phyloP scores from a whole-genome alignment of 2,797 vertebrate species.

The Rhinella marina region DNA sequence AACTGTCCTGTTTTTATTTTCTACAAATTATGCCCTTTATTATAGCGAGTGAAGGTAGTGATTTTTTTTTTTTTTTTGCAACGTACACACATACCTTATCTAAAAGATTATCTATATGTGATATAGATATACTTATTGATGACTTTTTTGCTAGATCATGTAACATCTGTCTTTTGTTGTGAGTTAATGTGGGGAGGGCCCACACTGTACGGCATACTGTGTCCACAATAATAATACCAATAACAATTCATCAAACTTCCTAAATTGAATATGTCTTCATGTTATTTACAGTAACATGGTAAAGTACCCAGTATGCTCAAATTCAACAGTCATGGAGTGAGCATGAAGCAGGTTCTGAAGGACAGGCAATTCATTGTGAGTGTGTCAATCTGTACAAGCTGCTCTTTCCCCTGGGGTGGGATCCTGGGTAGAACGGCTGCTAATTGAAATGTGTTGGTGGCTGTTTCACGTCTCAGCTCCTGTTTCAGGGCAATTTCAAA shows the following conservation, averaged over 20 bases:
- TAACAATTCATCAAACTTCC: background rate
- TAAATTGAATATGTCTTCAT: background rate
- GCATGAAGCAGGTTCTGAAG: constrained; percentile 11
- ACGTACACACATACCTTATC: too few relatives aligned
- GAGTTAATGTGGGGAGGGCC: too few relatives aligned
- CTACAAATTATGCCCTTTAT: too few relatives aligned
- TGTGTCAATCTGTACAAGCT: constrained; percentile 42
- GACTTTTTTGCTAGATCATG: background rate
- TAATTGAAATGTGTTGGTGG: constrained; percentile 91
- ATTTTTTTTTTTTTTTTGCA: too few relatives aligned
- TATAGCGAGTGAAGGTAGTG: too few relatives aligned
- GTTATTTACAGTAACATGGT: background rate
- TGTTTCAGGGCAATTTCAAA: constrained; percentile 85
- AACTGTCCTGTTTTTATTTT: too few relatives aligned
- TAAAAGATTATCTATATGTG: too few relatives aligned
- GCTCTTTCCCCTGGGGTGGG: constrained; percentile 75
- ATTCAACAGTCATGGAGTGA: constrained; percentile 12
- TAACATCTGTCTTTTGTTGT: too few relatives aligned
- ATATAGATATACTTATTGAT: too few relatives aligned
- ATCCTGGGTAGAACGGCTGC: constrained; percentile 80
- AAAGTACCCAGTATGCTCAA: background rate
- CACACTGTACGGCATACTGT: background rate
- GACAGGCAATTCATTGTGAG: constrained; percentile 50
- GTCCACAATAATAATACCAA: background rate
- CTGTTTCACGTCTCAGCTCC: constrained; percentile 84